Percentiles rank a stretch among this genome's conserved stretches.
Evolutionary conservation across 2,888 invertebrate species (phyloP).

Genomic region (Drosophila meridionalis): DNA sequence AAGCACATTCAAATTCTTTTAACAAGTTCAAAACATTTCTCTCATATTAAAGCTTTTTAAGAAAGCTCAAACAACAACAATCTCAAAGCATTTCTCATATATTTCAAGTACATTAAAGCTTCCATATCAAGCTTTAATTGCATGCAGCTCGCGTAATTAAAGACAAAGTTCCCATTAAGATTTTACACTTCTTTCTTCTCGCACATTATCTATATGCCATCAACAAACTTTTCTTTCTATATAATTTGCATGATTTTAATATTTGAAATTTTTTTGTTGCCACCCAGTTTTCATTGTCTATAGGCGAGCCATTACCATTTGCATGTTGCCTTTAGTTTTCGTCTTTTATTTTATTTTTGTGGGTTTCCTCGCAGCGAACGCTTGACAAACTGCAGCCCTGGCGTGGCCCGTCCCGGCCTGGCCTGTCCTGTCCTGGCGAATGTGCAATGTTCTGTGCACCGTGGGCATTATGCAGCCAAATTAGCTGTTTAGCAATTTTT

Average conservation of each 20-base stretch:
- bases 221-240: constrained; percentile 2
- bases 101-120: not conserved
- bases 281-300: constrained; percentile 50
- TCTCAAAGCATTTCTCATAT: not conserved
- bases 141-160: not conserved
- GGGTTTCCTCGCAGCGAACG: constrained; percentile 45
- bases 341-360: constrained; percentile 28
- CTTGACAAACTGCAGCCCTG: constrained; percentile 71
- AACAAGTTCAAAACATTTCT: no score
- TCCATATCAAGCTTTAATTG: not conserved
- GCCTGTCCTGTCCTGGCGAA: constrained; percentile 35
- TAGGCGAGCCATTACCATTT: constrained; percentile 70
- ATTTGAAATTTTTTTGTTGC: constrained; percentile 21
- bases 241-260: constrained; percentile 10
- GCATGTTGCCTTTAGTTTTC: constrained; percentile 48
- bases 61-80: not conserved
- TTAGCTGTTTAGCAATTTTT: constrained; percentile 35
- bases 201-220: not conserved
- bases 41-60: no score
- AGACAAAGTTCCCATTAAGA: not conserved
- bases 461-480: constrained; percentile 48
- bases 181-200: not conserved
- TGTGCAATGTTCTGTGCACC: constrained; percentile 54
- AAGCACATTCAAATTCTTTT: not conserved
- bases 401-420: constrained; percentile 14